These are phyloP conservation scores for Poecilobothrus nobilitatus DNA, from an alignment of 2,888 invertebrate species.

Conservation along the genomic window DNA sequence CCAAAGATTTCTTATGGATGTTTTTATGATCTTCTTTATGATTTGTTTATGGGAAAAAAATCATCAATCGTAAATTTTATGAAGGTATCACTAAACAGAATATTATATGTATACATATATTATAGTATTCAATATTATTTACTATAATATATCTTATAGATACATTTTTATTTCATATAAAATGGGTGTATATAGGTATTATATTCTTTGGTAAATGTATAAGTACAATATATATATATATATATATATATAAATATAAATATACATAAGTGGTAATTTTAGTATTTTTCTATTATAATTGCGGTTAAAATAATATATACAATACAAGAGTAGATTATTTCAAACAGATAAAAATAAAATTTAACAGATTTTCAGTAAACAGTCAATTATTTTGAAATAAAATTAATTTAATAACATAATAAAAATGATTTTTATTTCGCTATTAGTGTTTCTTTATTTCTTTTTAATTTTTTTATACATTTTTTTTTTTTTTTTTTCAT, in stretches of 20 bases:
- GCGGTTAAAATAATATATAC: neutral
- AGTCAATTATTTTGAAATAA: constrained; percentile 2
- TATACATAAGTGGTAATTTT: neutral
- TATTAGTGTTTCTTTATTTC: neutral
- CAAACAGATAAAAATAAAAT: neutral
- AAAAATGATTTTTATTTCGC: neutral
- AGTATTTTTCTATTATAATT: neutral
- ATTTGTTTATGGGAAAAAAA: constrained; percentile 8
- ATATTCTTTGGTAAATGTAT: too few species aligned
- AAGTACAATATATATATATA: too few species aligned
- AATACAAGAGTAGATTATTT: neutral
- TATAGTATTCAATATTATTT: too few species aligned
- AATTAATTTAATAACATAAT: constrained; percentile 1
- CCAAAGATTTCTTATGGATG: constrained; percentile 4
- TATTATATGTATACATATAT: neutral
- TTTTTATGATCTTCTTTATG: constrained; percentile 7
- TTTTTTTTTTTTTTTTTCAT: too few species aligned
- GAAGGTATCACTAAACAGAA: neutral
- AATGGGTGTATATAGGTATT: too few species aligned
- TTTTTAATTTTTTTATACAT: neutral
- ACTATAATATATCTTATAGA: too few species aligned
- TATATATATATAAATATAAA: neutral
- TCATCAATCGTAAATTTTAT: neutral
- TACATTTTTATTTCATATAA: too few species aligned
- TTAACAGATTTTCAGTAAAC: constrained; percentile 1